These are phyloP conservation scores for Ferdinandea cuprea DNA, from an alignment of 2,888 invertebrate genomes.

Conservation along the genomic window DNA sequence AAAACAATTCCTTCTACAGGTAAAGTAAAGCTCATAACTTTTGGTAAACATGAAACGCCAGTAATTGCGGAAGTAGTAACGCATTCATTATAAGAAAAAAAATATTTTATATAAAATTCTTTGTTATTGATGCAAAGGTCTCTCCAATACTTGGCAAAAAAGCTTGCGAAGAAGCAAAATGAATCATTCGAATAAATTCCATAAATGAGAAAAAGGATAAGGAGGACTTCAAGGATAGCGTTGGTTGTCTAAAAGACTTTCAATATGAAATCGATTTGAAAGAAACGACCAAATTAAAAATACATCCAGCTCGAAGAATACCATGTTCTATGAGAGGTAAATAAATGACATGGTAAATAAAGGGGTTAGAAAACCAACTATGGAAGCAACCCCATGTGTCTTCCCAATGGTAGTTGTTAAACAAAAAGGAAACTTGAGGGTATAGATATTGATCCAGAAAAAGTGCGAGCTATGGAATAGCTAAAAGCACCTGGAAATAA, in stretches of 20 bases:
- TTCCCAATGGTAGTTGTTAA: not conserved
- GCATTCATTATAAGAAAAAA: not conserved
- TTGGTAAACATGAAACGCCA: not conserved
- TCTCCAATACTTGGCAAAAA: constrained; percentile 18
- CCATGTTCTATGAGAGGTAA: constrained; percentile 23
- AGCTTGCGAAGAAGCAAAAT: constrained; percentile 2
- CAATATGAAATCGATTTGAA: constrained; percentile 49
- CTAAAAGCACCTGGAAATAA: constrained; percentile 13
- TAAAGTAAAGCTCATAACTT: not conserved
- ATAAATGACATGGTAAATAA: constrained; percentile 56
- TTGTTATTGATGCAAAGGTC: not conserved
- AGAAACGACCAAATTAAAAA: constrained; percentile 22
- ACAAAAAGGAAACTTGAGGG: constrained; percentile 19
- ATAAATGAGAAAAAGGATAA: not conserved
- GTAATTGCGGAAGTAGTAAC: constrained; percentile 1
- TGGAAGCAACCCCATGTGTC: constrained; percentile 54
- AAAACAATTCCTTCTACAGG: constrained; percentile 4
- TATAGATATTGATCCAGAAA: not conserved
- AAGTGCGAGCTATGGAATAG: constrained; percentile 10
- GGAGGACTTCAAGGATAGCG: not conserved
- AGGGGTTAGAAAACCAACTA: constrained; percentile 51
- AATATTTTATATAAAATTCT: not conserved
- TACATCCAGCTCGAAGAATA: constrained; percentile 40
- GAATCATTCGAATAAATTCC: not conserved
- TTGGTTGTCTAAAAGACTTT: constrained; percentile 26